Conservation (phyloP, 2,888 invertebrate species). For the Malthinus flaveolus region DNA sequence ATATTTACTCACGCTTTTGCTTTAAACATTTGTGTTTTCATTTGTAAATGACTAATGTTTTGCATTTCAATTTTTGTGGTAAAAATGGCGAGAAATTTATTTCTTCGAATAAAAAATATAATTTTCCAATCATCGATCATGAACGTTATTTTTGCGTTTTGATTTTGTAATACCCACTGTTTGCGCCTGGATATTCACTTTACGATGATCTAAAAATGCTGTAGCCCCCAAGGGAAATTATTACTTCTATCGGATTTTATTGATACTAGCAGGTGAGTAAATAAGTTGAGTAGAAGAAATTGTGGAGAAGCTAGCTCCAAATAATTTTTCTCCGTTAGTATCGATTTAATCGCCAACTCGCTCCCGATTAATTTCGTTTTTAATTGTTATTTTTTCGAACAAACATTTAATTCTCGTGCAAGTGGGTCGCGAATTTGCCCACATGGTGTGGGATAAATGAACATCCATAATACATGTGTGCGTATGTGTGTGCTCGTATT, state of each 20-base stretch:
- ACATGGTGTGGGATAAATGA: conserved; percentile 14
- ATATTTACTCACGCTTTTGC: too few species aligned
- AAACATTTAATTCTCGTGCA: neutral
- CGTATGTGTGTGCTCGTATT: conserved; percentile 8
- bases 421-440: conserved; percentile 14
- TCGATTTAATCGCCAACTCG: neutral
- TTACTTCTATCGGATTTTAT: conserved; percentile 8
- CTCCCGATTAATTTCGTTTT: too few species aligned
- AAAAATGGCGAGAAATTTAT: too few species aligned
- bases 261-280: conserved; percentile 7
- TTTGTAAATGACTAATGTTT: too few species aligned
- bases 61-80: too few species aligned
- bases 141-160: conserved; percentile 4
- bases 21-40: too few species aligned
- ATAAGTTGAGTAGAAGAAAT: conserved; percentile 1
- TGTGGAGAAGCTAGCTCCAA: neutral
- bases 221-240: conserved; percentile 4
- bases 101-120: too few species aligned
- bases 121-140: neutral
- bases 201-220: conserved; percentile 8
- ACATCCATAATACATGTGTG: neutral
- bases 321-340: neutral
- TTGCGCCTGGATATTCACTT: conserved; percentile 5
- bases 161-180: conserved; percentile 7
- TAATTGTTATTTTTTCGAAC: neutral